A percentile compares a stretch with the other conserved stretches of the same genome.
phyloP scores from a whole-genome alignment of 2,888 invertebrate species.

The Tanaodytes sp. region DNA sequence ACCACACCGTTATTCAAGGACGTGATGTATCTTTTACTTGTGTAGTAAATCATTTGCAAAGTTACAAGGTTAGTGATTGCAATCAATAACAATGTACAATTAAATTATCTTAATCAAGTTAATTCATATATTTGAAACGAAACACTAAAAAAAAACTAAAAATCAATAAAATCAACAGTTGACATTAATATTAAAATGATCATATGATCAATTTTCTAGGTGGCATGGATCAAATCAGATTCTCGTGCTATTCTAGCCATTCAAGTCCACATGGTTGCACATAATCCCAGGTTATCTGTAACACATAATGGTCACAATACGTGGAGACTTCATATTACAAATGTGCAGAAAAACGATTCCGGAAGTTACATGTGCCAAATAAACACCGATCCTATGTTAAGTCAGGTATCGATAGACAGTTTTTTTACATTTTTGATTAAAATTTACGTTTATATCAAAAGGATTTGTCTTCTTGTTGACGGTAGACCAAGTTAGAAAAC shows the following conservation, averaged over 20 bases:
- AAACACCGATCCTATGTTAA: slow-evolving; percentile 91
- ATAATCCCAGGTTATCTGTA: slow-evolving; percentile 88
- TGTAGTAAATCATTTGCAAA: slow-evolving; percentile 89
- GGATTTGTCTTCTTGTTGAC: too few species aligned
- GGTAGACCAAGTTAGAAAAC: too few species aligned
- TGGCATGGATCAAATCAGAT: slow-evolving; percentile 93
- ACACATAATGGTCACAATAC: slow-evolving; percentile 94
- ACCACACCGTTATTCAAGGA: slow-evolving; percentile 90
- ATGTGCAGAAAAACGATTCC: slow-evolving; percentile 91
- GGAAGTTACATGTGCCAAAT: slow-evolving; percentile 96
- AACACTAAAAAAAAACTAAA: too few species aligned
- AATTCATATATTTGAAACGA: too few species aligned
- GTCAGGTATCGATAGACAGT: too few species aligned
- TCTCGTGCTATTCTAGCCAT: slow-evolving; percentile 90
- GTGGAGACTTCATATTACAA: slow-evolving; percentile 91
- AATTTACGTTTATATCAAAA: too few species aligned
- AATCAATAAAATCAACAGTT: too few species aligned
- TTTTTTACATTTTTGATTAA: too few species aligned
- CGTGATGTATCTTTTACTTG: slow-evolving; percentile 91
- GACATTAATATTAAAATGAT: too few species aligned
- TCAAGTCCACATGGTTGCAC: slow-evolving; percentile 90
- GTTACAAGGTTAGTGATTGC: slow-evolving; percentile 87
- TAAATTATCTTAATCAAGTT: too few species aligned
- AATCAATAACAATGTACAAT: too few species aligned
- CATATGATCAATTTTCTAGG: too few species aligned